A percentile compares a stretch with the other conserved stretches of the same genome.
phyloP scores from a whole-genome alignment of 35 echinoderm and acorn worm species.

The Ptychodera flava region DNA sequence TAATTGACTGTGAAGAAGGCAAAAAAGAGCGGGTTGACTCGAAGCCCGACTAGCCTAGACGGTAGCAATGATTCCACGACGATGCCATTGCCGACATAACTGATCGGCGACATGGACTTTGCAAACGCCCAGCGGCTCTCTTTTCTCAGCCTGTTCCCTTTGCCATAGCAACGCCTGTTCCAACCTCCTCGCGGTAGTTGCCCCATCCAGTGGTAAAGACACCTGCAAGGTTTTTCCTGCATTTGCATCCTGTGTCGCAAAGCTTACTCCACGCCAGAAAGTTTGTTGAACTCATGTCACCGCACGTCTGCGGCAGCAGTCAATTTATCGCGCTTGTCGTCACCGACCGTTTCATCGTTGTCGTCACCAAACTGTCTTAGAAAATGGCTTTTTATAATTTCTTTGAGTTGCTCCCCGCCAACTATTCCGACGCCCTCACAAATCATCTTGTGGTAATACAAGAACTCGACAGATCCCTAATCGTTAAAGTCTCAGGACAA shows the following conservation, averaged over 20 bases:
- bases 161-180: not conserved
- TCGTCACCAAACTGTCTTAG: not conserved
- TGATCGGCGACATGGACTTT: not conserved
- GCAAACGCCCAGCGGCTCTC: not conserved
- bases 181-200: not conserved
- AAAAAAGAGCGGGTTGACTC: not conserved
- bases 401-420: not conserved
- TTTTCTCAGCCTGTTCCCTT: not conserved
- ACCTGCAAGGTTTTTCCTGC: not conserved
- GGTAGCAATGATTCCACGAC: not conserved
- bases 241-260: not conserved
- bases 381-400: not conserved
- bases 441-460: no score
- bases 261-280: not conserved
- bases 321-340: not conserved
- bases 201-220: not conserved
- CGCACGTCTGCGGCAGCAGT: not conserved
- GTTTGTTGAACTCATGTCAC: no score
- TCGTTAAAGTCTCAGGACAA: no score
- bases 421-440: not conserved
- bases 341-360: not conserved
- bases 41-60: not conserved
- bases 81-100: not conserved
- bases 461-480: no score
- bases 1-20: no score